Base-by-base conservation (phyloP, 2,888 invertebrate genomes). In the Himalopsyche anomala region DNA sequence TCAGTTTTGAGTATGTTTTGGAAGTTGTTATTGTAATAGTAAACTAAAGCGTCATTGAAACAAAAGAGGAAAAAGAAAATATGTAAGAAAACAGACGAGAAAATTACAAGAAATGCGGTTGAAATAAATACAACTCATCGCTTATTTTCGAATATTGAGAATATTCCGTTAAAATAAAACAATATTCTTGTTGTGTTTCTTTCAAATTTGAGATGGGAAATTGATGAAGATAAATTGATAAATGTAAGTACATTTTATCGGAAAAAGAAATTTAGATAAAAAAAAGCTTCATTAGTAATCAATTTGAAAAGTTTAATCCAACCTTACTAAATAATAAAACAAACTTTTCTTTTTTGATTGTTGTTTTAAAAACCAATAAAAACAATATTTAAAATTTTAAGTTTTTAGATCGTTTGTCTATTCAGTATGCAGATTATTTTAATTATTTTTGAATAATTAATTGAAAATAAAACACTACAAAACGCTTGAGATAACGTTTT, bases 121-220 rank as follows among this genome's bases (percentile, higher is more conserved):
- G 62, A 62, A 62, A 62, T 62, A 62, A 62, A 62, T 9, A 62
- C 19, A 62, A 62, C 62, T 62, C 62, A 62, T 62, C 62, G 62
- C 19, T 62, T 62, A 62, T 62, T 62, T 19, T 62, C 62, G 62
- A 62, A 62, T 62, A 62, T 62, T 8, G 62, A 62, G 28, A 62
- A 62, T 62, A 19, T 62, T 62, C 19, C 19, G 28, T 19, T n/a
- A 62, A 62, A 62, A 62, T 62, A 62, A n/a, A 62, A 62, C 19
- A 62, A 28, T 28, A n/a, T 62, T 8, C 62, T 62, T 62, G 62
- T 62, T 19, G n/a, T 62, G 28, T 62, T 62, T 62, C n/a, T 62
- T 15, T 62, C 28, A 19, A 62, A 62, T 62, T 62, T 62, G 9
- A 19, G 62, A 62, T 62, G n/a, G 62, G 5, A 62, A 19, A 62